These are phyloP conservation scores for Rhynchophorus ferrugineus DNA, from an alignment of 1,140 invertebrate genomes.

Conservation along the genomic window DNA sequence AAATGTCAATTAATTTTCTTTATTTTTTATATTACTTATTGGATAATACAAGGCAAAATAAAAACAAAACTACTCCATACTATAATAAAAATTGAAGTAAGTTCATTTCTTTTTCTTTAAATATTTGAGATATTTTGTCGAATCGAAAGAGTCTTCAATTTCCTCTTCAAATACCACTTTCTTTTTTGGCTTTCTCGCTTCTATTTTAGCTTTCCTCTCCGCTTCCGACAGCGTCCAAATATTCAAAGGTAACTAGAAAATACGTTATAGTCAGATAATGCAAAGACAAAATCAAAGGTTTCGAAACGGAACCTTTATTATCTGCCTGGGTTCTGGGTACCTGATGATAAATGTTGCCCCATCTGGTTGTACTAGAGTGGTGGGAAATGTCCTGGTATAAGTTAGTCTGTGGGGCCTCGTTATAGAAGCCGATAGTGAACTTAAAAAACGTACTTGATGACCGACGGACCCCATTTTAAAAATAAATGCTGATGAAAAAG, in stretches of 20 bases:
- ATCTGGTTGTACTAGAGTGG: constrained; percentile 67
- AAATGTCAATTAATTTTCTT: no score
- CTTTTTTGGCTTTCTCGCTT: constrained; percentile 63
- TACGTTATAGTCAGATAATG: not conserved
- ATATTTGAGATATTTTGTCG: constrained; percentile 66
- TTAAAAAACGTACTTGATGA: constrained; percentile 31
- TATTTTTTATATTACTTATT: no score
- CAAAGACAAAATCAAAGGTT: not conserved
- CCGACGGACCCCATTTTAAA: no score
- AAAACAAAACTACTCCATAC: no score
- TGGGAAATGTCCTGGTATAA: constrained; percentile 39
- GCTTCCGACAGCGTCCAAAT: constrained; percentile 59
- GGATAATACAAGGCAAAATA: no score
- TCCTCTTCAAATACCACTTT: constrained; percentile 68
- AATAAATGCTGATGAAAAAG: no score
- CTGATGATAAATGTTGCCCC: constrained; percentile 75
- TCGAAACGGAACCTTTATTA: constrained; percentile 59
- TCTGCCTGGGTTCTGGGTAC: constrained; percentile 74
- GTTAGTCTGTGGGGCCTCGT: constrained; percentile 36
- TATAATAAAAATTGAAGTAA: no score
- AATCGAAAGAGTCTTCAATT: constrained; percentile 70
- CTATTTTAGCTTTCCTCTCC: constrained; percentile 56
- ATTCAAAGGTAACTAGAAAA: constrained; percentile 67
- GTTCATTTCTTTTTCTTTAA: constrained; percentile 53
- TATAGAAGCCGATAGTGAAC: constrained; percentile 35